Conservation (phyloP, 35 echinoderm and acorn worm genomes). For the Diadema setosum region DNA sequence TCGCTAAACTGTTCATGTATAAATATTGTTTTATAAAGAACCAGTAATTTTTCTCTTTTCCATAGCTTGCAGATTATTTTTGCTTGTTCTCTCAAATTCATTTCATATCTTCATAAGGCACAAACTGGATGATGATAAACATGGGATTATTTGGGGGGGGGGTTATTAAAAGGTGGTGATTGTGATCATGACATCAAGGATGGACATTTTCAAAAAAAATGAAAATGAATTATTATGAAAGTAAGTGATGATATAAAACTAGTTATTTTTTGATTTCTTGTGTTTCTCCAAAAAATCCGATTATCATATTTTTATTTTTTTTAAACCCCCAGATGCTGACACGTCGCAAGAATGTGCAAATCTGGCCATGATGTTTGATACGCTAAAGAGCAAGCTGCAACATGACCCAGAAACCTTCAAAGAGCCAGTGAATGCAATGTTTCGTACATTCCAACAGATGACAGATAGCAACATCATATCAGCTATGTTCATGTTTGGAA, state of each 20-base stretch:
- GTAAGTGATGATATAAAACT: no score
- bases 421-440: not conserved
- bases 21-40: no score
- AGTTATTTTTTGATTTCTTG: no score
- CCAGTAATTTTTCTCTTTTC: no score
- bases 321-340: not conserved
- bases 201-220: no score
- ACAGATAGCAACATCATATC: not conserved
- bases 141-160: no score
- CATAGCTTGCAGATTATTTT: no score
- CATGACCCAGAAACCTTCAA: not conserved
- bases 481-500: slow-evolving; percentile 9
- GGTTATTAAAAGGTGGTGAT: no score
- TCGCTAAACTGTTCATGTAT: no score
- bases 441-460: not conserved
- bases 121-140: not conserved
- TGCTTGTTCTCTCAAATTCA: not conserved
- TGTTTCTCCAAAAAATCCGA: not conserved
- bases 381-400: not conserved
- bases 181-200: no score
- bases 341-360: not conserved
- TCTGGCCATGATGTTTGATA: not conserved
- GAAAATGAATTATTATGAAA: no score
- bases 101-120: not conserved
- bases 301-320: not conserved